These are phyloP conservation scores for Cataglyphis hispanica DNA, from an alignment of 1,140 invertebrate species.

Conservation along the genomic window DNA sequence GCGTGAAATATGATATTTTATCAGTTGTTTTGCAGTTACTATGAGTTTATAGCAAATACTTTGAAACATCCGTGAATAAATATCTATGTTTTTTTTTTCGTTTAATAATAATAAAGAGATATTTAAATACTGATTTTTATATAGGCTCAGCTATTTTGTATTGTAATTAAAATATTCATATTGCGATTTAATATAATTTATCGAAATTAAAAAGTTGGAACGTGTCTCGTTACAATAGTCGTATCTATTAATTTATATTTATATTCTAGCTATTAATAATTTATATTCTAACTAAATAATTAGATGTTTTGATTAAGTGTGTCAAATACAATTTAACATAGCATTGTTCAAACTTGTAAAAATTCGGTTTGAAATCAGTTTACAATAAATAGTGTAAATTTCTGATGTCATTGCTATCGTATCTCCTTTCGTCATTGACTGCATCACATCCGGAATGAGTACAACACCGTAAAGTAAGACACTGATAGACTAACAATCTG, in stretches of 20 bases:
- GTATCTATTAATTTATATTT: too few relatives aligned
- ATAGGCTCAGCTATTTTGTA: neutral
- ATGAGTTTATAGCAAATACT: neutral
- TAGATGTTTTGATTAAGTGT: neutral
- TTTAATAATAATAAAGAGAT: slow-evolving; percentile 4
- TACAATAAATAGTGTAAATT: neutral
- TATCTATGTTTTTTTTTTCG: neutral
- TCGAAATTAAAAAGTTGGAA: neutral
- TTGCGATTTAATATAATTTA: neutral
- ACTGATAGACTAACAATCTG: neutral
- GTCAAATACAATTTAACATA: neutral
- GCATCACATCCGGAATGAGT: neutral
- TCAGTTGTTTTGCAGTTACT: neutral
- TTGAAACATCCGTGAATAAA: neutral
- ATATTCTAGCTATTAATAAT: too few relatives aligned
- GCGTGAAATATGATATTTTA: neutral
- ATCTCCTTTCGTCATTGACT: neutral
- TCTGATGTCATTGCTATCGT: neutral
- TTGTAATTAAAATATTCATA: neutral
- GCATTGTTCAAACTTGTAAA: neutral
- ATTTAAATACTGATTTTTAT: neutral
- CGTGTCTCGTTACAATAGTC: neutral
- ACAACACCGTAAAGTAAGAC: slow-evolving; percentile 13
- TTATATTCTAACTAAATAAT: neutral
- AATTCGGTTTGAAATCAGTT: neutral